These are phyloP conservation scores for Ophiothrix spiculata DNA, from an alignment of 35 echinoderm and acorn worm species.

Conservation along the genomic window DNA sequence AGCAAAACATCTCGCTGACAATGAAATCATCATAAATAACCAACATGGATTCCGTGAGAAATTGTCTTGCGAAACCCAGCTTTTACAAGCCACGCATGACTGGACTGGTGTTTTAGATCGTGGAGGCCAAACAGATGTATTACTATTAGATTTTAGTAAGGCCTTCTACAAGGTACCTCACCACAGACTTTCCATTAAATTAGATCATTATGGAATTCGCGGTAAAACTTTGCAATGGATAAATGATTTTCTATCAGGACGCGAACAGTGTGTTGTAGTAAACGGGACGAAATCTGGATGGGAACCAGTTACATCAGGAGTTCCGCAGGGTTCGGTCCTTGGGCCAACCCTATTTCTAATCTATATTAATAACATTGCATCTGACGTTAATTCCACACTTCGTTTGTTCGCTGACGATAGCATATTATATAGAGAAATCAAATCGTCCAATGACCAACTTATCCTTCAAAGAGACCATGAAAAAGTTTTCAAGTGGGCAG, in stretches of 20 bases:
- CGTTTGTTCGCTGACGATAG: slow-evolving; percentile 18
- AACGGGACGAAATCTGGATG: slow-evolving; percentile 17
- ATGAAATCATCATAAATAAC: slow-evolving; percentile 23
- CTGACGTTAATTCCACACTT: background rate
- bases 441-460: background rate
- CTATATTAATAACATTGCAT: background rate
- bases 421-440: slow-evolving; percentile 27
- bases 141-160: no score
- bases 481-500: slow-evolving; percentile 38
- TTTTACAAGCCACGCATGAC: no score
- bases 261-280: slow-evolving; percentile 7
- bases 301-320: slow-evolving; percentile 7
- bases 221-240: slow-evolving; percentile 42
- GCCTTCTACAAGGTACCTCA: slow-evolving; percentile 20
- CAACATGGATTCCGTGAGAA: slow-evolving; percentile 41
- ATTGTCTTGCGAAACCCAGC: slow-evolving; percentile 20
- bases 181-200: background rate
- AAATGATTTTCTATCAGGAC: background rate
- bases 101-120: slow-evolving; percentile 23
- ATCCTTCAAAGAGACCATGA: slow-evolving; percentile 27
- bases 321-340: slow-evolving; percentile 25
- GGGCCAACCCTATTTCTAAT: background rate
- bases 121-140: slow-evolving; percentile 3
- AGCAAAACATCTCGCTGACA: slow-evolving; percentile 17
- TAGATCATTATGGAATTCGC: slow-evolving; percentile 39